Conservation (phyloP, 2,888 invertebrate genomes). For the Torymus aiolomorphi region DNA sequence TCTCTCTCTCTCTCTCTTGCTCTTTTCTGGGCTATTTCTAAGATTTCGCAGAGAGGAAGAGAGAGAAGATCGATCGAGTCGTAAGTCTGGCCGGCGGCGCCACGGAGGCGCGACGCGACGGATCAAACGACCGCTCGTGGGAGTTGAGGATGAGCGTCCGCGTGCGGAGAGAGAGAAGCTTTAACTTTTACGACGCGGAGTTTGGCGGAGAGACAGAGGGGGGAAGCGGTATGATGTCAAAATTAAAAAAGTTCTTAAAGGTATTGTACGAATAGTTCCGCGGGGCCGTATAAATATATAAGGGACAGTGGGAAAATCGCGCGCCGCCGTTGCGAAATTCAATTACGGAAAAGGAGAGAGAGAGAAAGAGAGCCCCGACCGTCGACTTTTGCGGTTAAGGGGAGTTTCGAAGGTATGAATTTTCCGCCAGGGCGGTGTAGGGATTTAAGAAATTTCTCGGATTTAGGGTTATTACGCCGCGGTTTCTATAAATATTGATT, state of each 20-base stretch:
- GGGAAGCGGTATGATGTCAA: background rate
- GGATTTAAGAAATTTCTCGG: too few relatives aligned
- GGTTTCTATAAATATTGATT: too few relatives aligned
- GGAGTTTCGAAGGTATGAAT: too few relatives aligned
- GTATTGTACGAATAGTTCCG: background rate
- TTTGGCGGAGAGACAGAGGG: background rate
- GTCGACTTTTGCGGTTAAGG: too few relatives aligned
- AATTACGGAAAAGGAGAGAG: background rate
- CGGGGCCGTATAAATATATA: constrained; percentile 5
- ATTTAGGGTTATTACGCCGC: too few relatives aligned
- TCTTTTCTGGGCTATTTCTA: constrained; percentile 57
- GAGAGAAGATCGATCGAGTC: constrained; percentile 64
- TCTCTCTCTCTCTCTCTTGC: too few relatives aligned
- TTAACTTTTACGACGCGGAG: too few relatives aligned
- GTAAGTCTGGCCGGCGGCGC: constrained; percentile 63
- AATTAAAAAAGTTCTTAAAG: constrained; percentile 42
- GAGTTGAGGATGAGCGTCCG: background rate
- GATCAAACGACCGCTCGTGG: constrained; percentile 58
- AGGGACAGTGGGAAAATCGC: constrained; percentile 15
- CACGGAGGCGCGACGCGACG: constrained; percentile 64
- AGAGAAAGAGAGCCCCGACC: too few relatives aligned
- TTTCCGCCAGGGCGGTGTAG: too few relatives aligned
- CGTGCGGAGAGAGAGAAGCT: background rate
- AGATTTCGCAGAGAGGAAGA: constrained; percentile 63
- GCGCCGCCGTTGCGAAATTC: background rate